Percentiles rank a stretch among this genome's conserved stretches.
phyloP scores from a whole-genome alignment of 2,797 vertebrate species.

The Rhynchotus rufescens region DNA sequence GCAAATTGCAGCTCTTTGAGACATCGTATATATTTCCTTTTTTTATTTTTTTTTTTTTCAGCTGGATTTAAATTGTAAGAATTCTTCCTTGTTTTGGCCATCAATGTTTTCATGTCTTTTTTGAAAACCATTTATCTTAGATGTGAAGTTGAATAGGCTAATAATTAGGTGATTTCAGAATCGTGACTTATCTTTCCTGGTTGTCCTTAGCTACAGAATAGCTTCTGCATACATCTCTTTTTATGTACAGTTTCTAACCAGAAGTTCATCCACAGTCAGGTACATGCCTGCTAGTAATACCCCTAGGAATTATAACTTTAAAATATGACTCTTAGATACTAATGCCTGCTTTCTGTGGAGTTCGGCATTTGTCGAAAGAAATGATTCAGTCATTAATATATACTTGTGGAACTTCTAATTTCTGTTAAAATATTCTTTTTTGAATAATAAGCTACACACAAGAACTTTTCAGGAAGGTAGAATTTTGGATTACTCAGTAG shows the following conservation, averaged over 20 bases:
- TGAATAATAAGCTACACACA: not conserved
- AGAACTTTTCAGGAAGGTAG: not conserved
- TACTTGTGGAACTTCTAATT: not conserved
- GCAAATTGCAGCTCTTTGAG: constrained; percentile 18
- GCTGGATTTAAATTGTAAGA: constrained; percentile 19
- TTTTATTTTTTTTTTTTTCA: not conserved
- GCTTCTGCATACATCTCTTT: not conserved
- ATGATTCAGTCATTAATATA: too few relatives aligned
- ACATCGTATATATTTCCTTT: not conserved
- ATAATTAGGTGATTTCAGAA: constrained; percentile 37
- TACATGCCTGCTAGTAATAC: constrained; percentile 6
- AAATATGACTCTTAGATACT: not conserved
- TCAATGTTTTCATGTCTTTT: not conserved
- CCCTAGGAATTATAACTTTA: not conserved
- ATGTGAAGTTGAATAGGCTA: not conserved
- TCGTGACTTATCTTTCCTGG: not conserved
- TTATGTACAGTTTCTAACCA: not conserved
- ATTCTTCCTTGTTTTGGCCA: not conserved
- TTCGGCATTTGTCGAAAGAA: not conserved
- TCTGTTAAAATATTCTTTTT: not conserved
- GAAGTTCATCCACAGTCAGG: not conserved
- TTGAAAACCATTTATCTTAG: constrained; percentile 27
- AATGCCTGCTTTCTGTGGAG: too few relatives aligned
- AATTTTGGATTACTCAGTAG: not conserved
- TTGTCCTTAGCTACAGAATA: not conserved